Conservation (phyloP, 2,888 invertebrate genomes). For the Osedax fenrisi region DNA sequence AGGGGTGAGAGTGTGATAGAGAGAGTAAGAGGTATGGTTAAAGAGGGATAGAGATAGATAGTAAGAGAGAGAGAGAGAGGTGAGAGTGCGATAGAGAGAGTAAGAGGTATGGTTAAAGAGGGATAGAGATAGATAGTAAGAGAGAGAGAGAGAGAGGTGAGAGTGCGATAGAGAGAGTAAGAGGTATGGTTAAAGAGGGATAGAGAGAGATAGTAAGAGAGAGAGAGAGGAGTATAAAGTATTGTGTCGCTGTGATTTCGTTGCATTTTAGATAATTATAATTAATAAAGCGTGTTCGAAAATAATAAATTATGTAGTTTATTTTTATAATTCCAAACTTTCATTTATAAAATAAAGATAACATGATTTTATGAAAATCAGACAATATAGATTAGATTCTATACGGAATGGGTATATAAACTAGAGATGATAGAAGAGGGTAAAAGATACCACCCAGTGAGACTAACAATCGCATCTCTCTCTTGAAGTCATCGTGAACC, state of each 20-base stretch:
- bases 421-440: not conserved
- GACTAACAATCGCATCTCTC: constrained; percentile 66
- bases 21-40: not conserved
- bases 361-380: too few relatives aligned
- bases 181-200: too few relatives aligned
- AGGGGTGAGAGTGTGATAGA: not conserved
- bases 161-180: not conserved
- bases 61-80: not conserved
- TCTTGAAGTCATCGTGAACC: constrained; percentile 66
- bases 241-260: too few relatives aligned
- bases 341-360: too few relatives aligned
- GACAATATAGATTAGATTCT: too few relatives aligned
- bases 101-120: not conserved
- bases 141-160: not conserved
- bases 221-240: too few relatives aligned
- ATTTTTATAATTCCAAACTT: too few relatives aligned
- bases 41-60: not conserved
- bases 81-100: not conserved
- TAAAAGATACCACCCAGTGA: too few relatives aligned
- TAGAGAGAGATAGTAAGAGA: too few relatives aligned
- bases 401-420: not conserved
- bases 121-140: not conserved
- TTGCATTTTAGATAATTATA: too few relatives aligned
- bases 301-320: too few relatives aligned
- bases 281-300: too few relatives aligned